These are phyloP conservation scores for Rynchops niger DNA, from an alignment of 2,113 vertebrate genomes.

Conservation along the genomic window DNA sequence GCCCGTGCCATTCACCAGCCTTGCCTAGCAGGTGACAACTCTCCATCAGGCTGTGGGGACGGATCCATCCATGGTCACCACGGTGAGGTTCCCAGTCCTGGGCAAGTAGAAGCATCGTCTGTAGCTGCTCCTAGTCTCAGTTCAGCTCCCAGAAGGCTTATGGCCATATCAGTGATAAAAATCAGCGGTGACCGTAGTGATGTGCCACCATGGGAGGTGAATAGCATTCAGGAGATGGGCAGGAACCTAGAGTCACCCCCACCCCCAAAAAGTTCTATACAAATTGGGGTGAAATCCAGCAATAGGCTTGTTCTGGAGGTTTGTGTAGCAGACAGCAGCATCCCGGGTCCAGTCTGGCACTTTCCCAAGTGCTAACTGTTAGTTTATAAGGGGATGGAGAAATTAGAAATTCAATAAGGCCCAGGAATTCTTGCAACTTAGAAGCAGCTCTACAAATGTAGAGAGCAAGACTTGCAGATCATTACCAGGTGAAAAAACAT, in stretches of 20 bases:
- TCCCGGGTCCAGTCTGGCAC: neutral
- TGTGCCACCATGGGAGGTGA: neutral
- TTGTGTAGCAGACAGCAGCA: accelerated
- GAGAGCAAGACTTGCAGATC: neutral
- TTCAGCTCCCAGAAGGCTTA: neutral
- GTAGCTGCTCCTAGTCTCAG: neutral
- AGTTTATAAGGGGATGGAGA: neutral
- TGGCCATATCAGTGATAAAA: neutral
- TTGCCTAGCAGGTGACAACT: neutral
- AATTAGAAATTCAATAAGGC: neutral
- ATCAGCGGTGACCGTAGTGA: accelerated
- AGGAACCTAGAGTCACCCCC: neutral
- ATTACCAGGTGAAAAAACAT: conserved; percentile 50
- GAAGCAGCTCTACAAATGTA: neutral
- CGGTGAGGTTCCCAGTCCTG: neutral
- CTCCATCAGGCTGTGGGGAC: neutral
- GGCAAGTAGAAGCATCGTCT: neutral
- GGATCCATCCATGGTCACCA: accelerated
- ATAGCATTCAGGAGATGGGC: neutral
- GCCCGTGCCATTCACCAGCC: neutral
- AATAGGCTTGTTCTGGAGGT: accelerated
- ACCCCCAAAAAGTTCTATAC: accelerated
- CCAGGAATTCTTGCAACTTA: neutral
- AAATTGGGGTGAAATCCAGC: accelerated
- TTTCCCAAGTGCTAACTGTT: neutral